Evolutionary conservation across 2,888 invertebrate species (phyloP).

Genomic region (Nephrotoma appendiculata): DNA sequence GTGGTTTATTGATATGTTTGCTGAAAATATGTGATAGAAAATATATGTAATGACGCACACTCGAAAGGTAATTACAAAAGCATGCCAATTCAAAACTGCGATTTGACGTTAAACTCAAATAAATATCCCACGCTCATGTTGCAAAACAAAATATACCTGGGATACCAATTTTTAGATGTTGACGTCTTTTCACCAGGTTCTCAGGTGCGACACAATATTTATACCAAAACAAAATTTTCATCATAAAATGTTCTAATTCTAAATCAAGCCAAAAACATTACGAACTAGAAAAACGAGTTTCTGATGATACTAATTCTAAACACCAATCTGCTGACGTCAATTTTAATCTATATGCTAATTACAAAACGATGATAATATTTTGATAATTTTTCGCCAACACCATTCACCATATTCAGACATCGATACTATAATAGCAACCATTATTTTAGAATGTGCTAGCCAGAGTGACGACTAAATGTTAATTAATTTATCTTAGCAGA

Average conservation of each 20-base stretch:
- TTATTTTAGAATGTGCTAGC: not conserved
- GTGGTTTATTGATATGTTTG: not conserved
- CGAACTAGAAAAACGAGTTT: not conserved
- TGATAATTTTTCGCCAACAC: not conserved
- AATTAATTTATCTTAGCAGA: not conserved
- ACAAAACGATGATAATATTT: not conserved
- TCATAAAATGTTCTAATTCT: not conserved
- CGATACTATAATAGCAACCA: not conserved
- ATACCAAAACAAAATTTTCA: not conserved
- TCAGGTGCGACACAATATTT: too few species aligned
- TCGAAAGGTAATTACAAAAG: not conserved
- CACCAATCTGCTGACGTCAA: not conserved
- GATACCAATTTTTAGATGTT: too few species aligned
- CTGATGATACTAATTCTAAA: not conserved
- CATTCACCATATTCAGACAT: not conserved
- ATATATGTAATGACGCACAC: not conserved
- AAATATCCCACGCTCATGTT: too few species aligned
- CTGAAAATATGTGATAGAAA: not conserved
- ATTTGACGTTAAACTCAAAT: not conserved
- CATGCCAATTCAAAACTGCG: not conserved
- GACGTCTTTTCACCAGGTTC: not conserved
- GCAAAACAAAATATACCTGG: too few species aligned
- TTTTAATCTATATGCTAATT: not conserved
- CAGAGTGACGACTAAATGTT: not conserved
- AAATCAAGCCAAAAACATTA: not conserved